A percentile compares a stretch with the other conserved stretches of the same genome.
Evolutionary conservation across 2,113 vertebrate species (phyloP).

Genomic region (Nettapus auritus): DNA sequence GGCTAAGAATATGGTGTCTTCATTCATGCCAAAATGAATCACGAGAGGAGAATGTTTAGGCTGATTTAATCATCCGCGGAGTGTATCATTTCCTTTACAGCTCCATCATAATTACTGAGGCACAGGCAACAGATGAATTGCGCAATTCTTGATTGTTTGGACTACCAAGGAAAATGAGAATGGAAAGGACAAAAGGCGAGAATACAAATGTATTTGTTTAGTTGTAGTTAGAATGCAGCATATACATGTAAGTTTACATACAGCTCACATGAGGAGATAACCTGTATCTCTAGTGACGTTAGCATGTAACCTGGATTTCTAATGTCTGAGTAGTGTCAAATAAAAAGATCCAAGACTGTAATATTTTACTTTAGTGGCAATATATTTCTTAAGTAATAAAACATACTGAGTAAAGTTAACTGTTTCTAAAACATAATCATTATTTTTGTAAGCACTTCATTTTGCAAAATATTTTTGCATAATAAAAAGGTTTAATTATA

Average conservation of each 20-base stretch:
- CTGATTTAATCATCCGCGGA: constrained; percentile 31
- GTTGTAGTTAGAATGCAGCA: background rate
- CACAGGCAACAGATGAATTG: constrained; percentile 14
- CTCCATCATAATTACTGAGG: constrained; percentile 50
- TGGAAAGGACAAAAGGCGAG: background rate
- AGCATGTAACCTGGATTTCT: background rate
- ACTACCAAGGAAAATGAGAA: background rate
- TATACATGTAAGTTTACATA: background rate
- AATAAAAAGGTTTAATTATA: background rate
- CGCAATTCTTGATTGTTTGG: constrained; percentile 4
- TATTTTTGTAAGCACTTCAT: background rate
- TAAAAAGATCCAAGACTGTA: background rate
- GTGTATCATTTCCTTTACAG: constrained; percentile 37
- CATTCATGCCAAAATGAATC: constrained; percentile 38
- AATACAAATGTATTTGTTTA: background rate
- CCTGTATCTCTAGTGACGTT: background rate
- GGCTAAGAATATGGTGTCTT: constrained; percentile 39
- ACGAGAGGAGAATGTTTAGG: constrained; percentile 45
- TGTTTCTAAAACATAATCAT: background rate
- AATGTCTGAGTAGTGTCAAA: background rate
- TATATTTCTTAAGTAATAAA: background rate
- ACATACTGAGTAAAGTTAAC: background rate
- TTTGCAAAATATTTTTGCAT: background rate
- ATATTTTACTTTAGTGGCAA: background rate
- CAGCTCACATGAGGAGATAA: background rate